These are phyloP conservation scores for Invenusta paracnida DNA, from an alignment of 2,888 invertebrate species.

Conservation along the genomic window DNA sequence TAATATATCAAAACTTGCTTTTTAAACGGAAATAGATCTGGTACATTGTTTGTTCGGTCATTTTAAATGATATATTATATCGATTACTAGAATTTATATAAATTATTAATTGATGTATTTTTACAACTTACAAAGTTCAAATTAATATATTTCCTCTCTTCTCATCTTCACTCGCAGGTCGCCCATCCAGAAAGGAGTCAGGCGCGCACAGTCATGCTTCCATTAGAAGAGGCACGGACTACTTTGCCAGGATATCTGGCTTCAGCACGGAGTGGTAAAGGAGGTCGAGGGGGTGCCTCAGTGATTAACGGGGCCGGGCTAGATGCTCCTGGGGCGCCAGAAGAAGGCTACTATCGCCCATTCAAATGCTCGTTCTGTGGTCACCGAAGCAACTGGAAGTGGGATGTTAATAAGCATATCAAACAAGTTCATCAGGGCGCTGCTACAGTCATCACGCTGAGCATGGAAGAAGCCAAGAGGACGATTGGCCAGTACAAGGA, in stretches of 20 bases:
- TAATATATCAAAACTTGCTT: too few species aligned
- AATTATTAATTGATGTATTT: not conserved
- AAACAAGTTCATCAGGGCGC: slow-evolving; percentile 62
- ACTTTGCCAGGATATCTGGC: slow-evolving; percentile 48
- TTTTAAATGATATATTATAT: too few species aligned
- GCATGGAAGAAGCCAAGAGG: slow-evolving; percentile 49
- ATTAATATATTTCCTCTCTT: not conserved
- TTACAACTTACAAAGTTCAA: not conserved
- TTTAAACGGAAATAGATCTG: too few species aligned
- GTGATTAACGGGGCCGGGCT: not conserved
- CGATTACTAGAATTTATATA: not conserved
- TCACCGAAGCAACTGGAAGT: slow-evolving; percentile 80
- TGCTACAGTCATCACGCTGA: slow-evolving; percentile 49
- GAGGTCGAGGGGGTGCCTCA: not conserved
- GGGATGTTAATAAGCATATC: slow-evolving; percentile 93
- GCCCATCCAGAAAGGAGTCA: slow-evolving; percentile 50
- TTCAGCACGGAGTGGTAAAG: slow-evolving; percentile 9
- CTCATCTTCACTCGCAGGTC: not conserved
- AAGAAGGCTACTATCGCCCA: slow-evolving; percentile 65
- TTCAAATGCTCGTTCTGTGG: slow-evolving; percentile 85
- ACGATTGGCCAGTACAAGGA: slow-evolving; percentile 50
- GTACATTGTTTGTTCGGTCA: too few species aligned
- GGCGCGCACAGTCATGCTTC: slow-evolving; percentile 52
- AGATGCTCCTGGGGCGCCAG: slow-evolving; percentile 35
- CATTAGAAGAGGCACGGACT: slow-evolving; percentile 53